phyloP scores from a whole-genome alignment of 2,113 vertebrate species.

The Dryoscopus gambensis region DNA sequence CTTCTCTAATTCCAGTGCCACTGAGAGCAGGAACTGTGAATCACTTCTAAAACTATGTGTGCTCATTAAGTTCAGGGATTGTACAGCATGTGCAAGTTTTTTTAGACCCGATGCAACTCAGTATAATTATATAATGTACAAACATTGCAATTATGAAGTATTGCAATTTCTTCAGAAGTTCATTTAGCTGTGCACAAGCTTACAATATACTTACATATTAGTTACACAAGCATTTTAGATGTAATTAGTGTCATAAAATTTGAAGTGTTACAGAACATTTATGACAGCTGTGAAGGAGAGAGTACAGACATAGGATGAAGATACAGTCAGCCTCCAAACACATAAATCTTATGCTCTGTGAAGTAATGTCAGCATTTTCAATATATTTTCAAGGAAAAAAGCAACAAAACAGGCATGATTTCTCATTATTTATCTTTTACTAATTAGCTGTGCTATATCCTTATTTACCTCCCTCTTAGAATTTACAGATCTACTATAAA shows the following conservation, averaged over 20 bases:
- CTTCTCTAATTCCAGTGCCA: not conserved
- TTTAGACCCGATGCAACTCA: not conserved
- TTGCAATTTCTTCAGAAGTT: conserved; percentile 23
- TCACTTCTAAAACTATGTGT: not conserved
- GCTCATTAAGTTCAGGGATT: not conserved
- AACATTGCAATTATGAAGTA: not conserved
- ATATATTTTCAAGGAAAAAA: not conserved
- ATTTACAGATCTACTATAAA: not conserved
- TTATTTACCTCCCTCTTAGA: not conserved
- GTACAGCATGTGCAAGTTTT: not conserved
- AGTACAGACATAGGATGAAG: not conserved
- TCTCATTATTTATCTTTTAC: conserved; percentile 10
- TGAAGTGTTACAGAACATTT: conserved; percentile 35
- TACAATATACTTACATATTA: conserved; percentile 30
- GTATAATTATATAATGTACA: conserved; percentile 22
- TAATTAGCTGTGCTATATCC: not conserved
- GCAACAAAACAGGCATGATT: not conserved
- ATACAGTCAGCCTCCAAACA: not conserved
- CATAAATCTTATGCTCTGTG: not conserved
- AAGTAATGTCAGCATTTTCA: not conserved
- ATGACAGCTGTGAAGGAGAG: not conserved
- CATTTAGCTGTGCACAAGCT: conserved; percentile 15
- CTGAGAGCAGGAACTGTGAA: not conserved
- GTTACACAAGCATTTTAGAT: conserved; percentile 45
- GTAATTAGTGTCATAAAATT: conserved; percentile 39